phyloP scores from a whole-genome alignment of 2,113 vertebrate genomes.

The Cercopithecus mona region DNA sequence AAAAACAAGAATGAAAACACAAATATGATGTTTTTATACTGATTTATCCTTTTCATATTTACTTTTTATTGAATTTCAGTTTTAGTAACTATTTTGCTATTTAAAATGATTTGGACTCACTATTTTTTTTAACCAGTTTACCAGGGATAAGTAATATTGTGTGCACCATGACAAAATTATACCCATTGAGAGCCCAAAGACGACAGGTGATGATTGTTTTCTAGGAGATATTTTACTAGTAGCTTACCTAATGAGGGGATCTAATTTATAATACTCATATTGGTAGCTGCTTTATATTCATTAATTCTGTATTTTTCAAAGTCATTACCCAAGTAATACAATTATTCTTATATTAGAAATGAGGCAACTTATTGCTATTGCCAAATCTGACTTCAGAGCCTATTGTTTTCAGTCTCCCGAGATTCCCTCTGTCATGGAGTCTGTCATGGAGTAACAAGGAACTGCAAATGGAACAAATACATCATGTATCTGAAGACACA shows the following conservation, averaged over 20 bases:
- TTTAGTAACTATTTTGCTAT: background rate
- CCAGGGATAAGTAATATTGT: background rate
- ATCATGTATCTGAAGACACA: background rate
- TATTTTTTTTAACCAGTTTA: background rate
- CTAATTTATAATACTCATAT: background rate
- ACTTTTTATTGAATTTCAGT: background rate
- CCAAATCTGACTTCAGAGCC: background rate
- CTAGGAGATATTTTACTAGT: background rate
- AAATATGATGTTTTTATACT: background rate
- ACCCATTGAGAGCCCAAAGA: background rate
- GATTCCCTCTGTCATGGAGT: background rate
- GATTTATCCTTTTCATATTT: background rate
- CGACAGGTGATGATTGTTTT: background rate
- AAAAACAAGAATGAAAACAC: background rate
- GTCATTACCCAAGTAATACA: background rate
- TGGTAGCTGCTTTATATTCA: background rate
- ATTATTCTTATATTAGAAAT: background rate
- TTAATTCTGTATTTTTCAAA: background rate
- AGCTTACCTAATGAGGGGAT: background rate
- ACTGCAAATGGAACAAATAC: background rate
- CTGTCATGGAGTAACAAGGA: background rate
- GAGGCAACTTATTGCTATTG: background rate
- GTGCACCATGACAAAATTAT: background rate
- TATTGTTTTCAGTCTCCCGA: background rate
- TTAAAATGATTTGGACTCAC: background rate